A percentile compares a stretch with the other conserved stretches of the same genome.
phyloP scores from a whole-genome alignment of 2,797 vertebrate species.

The Malacoctenus gilli region DNA sequence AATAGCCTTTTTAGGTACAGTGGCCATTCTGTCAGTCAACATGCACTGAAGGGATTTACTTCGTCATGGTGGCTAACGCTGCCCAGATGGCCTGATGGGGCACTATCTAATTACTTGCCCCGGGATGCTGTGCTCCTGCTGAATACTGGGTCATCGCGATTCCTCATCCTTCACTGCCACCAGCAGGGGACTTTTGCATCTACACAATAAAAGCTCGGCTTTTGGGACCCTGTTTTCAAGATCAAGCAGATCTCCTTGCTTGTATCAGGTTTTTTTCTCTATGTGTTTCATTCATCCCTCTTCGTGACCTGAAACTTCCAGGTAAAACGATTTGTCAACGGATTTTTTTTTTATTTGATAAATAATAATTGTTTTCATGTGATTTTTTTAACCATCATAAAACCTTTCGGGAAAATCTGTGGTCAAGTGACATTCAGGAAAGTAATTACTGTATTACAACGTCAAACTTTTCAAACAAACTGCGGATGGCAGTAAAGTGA shows the following conservation, averaged over 20 bases:
- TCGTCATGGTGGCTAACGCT: constrained; percentile 52
- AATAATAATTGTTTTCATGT: too few species aligned
- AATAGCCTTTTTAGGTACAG: constrained; percentile 43
- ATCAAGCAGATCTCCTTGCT: neutral
- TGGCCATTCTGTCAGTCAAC: constrained; percentile 25
- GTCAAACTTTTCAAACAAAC: too few species aligned
- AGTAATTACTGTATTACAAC: too few species aligned
- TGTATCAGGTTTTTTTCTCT: too few species aligned
- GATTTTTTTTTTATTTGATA: too few species aligned
- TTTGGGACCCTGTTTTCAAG: neutral
- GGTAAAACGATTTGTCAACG: too few species aligned
- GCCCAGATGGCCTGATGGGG: constrained; percentile 65
- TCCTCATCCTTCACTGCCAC: constrained; percentile 52
- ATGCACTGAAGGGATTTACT: constrained; percentile 48
- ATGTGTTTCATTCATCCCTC: too few species aligned
- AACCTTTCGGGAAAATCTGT: too few species aligned
- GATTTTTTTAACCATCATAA: too few species aligned
- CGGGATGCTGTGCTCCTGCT: constrained; percentile 36
- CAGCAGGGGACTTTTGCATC: constrained; percentile 29
- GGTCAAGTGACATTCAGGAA: too few species aligned
- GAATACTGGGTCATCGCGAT: constrained; percentile 8
- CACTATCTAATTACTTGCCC: constrained; percentile 65
- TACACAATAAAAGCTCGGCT: constrained; percentile 11
- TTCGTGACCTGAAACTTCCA: too few species aligned
- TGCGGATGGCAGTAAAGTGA: neutral